Percentiles rank a stretch among this genome's conserved stretches.
Conservation (phyloP, 2,888 invertebrate genomes). For the Lymantria monacha region DNA sequence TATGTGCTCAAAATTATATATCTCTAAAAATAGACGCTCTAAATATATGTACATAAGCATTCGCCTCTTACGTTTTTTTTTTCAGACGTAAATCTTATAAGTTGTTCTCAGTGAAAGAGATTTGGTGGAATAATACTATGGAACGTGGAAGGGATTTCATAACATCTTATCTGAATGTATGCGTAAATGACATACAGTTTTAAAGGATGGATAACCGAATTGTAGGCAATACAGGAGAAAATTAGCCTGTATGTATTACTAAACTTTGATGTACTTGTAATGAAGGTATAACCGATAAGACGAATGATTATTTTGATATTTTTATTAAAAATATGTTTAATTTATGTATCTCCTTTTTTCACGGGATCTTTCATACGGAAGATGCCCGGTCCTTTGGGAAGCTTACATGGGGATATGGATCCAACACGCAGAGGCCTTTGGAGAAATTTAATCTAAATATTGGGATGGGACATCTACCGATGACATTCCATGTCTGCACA, state of each 20-base stretch:
- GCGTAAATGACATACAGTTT: conserved; percentile 2
- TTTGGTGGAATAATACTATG: conserved; percentile 18
- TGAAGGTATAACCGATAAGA: no score
- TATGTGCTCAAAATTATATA: background rate
- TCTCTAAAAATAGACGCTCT: background rate
- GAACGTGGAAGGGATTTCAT: conserved; percentile 13
- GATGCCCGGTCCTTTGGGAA: no score
- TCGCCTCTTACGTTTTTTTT: conserved; percentile 6
- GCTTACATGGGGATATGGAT: no score
- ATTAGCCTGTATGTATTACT: background rate
- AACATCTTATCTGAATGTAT: conserved; percentile 10
- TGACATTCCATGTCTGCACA: no score
- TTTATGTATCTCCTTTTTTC: no score
- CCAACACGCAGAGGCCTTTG: no score
- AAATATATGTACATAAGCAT: conserved; percentile 7
- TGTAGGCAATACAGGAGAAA: background rate
- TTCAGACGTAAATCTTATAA: conserved; percentile 11
- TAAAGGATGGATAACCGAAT: background rate
- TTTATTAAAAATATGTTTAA: no score
- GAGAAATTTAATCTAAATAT: no score
- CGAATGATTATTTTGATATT: no score
- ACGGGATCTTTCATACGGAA: no score
- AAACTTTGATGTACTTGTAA: no score
- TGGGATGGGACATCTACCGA: no score
- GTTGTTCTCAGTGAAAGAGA: conserved; percentile 11